Evolutionary conservation across 2,888 invertebrate species (phyloP), one percentile per base, ranked within the genome.

Genomic region (Lydus trimaculatus): DNA sequence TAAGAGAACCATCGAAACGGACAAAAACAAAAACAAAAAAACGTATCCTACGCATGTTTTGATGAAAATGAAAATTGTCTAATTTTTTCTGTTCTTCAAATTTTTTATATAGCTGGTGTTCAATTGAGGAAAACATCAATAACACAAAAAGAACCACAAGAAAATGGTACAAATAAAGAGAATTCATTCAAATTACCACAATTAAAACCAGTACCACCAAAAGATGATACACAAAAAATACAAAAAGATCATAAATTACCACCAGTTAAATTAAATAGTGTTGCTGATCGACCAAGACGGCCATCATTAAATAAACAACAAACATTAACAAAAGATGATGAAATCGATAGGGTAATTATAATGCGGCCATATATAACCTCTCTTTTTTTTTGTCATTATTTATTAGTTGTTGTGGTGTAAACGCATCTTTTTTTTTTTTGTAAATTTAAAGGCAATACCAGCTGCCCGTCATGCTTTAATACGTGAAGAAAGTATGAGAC

Each of bases 251-350:
- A 78, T 65, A 80, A 79, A 65, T 69, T 81, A 13, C 79, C 69
- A 17, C 83, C 84, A n/a, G 77, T 86, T 31, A 82, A 82, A 66
- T 74, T 85, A 20, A 84, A 84, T 71, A 84, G 83, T 71, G 84
- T 83, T 4, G 80, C 82, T 28, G 84, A 84, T 56, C 74, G 83
- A 17, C 74, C 77, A 28, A 75, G 76, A 59, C 76, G 72, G 67
- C 75, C 79, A 15, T 76, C 79, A 8, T 63, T 75, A 23, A 61
- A 64, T n/a, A 28, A 31, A 17, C 60, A 66, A 58, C 73, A 67
- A 64, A 64, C 69, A 39, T 76, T 77, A 8, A 73, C 75, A 1
- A 67, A 69, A 62, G 78, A 79, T 58, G 72, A 74, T 6, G 81
- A 82, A 68, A 76, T 81, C 28, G 81, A 82, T 64, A 76, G 77